Percentiles rank a stretch among this genome's conserved stretches.
phyloP scores from a whole-genome alignment of 2,797 vertebrate genomes.

The Ciconia nigra region DNA sequence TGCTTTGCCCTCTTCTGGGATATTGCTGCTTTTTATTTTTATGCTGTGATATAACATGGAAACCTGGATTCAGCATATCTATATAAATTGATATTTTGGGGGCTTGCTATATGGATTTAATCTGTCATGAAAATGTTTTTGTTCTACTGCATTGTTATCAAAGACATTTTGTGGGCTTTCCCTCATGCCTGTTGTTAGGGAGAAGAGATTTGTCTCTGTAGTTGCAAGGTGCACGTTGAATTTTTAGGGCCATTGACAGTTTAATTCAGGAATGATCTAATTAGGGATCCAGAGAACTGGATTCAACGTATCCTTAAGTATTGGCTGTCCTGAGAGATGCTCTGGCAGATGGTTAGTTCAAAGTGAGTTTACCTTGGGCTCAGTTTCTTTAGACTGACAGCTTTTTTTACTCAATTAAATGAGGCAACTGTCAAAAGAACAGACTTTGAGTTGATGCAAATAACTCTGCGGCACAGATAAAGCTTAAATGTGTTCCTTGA shows the following conservation, averaged over 20 bases:
- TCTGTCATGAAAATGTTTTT: constrained; percentile 37
- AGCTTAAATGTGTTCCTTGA: constrained; percentile 67
- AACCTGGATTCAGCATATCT: background rate
- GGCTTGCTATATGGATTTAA: background rate
- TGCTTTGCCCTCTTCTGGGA: background rate
- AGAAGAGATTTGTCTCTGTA: constrained; percentile 48
- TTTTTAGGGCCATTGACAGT: constrained; percentile 58
- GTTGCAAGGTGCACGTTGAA: constrained; percentile 38
- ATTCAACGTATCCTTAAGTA: constrained; percentile 66
- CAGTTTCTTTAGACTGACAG: constrained; percentile 76
- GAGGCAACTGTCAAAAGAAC: constrained; percentile 75
- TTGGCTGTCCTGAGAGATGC: constrained; percentile 72
- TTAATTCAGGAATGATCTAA: constrained; percentile 76
- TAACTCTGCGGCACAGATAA: constrained; percentile 57
- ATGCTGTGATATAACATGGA: background rate
- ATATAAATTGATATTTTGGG: background rate
- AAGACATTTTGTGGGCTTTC: constrained; percentile 10
- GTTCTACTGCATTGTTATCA: background rate
- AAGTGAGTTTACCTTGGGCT: constrained; percentile 78
- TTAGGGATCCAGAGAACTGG: constrained; percentile 67
- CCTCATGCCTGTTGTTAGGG: constrained; percentile 28
- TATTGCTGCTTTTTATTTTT: background rate
- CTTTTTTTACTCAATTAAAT: constrained; percentile 80
- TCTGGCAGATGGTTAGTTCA: constrained; percentile 79
- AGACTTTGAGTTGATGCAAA: constrained; percentile 71